Percentiles rank a stretch among this genome's conserved stretches.
Conservation (phyloP, 2,888 invertebrate species). For the Griposia aprilina region DNA sequence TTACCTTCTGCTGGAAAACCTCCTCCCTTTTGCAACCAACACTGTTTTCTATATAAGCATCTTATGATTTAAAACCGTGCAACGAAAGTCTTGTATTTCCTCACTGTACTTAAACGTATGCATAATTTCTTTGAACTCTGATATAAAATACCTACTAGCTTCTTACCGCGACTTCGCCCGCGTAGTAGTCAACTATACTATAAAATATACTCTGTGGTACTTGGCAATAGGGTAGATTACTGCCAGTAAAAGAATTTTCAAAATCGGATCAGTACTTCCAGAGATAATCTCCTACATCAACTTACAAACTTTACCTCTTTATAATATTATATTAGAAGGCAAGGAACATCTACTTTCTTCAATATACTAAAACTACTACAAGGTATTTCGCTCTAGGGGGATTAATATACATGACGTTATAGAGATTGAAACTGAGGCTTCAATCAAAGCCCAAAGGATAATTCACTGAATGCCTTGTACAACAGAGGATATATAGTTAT, state of each 20-base stretch:
- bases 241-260: too few species aligned
- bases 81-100: not conserved
- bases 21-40: not conserved
- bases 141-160: too few species aligned
- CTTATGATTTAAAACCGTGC: not conserved
- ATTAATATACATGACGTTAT: slow-evolving; percentile 1
- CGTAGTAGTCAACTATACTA: too few species aligned
- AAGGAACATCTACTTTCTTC: slow-evolving; percentile 2
- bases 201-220: too few species aligned
- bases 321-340: not conserved
- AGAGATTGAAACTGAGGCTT: slow-evolving; percentile 14
- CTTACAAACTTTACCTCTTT: too few species aligned
- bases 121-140: not conserved
- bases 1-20: not conserved
- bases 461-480: slow-evolving; percentile 10
- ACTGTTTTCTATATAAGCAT: not conserved
- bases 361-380: not conserved
- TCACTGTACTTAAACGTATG: not conserved
- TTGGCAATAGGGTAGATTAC: too few species aligned
- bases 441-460: slow-evolving; percentile 32
- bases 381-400: not conserved
- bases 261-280: too few species aligned
- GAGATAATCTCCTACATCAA: too few species aligned
- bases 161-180: too few species aligned
- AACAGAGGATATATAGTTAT: not conserved